These are phyloP conservation scores for Tachystola acroxantha DNA, from an alignment of 2,888 invertebrate species.

Conservation along the genomic window DNA sequence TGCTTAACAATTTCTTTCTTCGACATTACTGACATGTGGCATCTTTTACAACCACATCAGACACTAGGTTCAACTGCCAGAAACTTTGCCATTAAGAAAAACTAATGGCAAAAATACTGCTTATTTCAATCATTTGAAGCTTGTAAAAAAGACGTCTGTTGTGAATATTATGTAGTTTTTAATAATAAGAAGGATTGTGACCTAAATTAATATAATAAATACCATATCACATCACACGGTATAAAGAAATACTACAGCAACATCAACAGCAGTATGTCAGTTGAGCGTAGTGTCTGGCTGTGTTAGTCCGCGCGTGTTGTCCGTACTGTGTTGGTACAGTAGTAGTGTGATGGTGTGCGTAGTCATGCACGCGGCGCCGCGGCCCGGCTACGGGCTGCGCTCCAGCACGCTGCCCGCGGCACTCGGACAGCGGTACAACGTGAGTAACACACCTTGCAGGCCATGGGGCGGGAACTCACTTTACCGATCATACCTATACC, in stretches of 20 bases:
- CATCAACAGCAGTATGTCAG: neutral
- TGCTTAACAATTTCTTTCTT: no score
- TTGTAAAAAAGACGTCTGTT: no score
- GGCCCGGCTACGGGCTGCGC: slow-evolving; percentile 87
- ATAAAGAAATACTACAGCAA: no score
- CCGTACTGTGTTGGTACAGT: slow-evolving; percentile 3
- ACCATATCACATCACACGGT: no score
- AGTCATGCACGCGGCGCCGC: slow-evolving; percentile 75
- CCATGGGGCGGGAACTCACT: neutral
- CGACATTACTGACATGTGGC: neutral
- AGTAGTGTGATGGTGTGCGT: slow-evolving; percentile 15
- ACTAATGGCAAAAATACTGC: no score
- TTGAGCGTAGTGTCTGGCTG: slow-evolving; percentile 11
- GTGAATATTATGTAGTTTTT: no score
- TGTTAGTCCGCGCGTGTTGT: slow-evolving; percentile 11
- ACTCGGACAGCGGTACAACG: slow-evolving; percentile 58
- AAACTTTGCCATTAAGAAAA: neutral
- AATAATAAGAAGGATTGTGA: no score
- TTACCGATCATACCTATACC: no score
- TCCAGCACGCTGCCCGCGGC: slow-evolving; percentile 85
- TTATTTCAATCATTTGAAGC: no score
- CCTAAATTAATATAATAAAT: no score
- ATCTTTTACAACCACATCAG: neutral
- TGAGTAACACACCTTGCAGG: slow-evolving; percentile 30
- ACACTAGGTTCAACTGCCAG: neutral